Percentiles rank a stretch among this genome's conserved stretches.
Conservation (phyloP, 2,888 invertebrate species). For the Timema cristinae region DNA sequence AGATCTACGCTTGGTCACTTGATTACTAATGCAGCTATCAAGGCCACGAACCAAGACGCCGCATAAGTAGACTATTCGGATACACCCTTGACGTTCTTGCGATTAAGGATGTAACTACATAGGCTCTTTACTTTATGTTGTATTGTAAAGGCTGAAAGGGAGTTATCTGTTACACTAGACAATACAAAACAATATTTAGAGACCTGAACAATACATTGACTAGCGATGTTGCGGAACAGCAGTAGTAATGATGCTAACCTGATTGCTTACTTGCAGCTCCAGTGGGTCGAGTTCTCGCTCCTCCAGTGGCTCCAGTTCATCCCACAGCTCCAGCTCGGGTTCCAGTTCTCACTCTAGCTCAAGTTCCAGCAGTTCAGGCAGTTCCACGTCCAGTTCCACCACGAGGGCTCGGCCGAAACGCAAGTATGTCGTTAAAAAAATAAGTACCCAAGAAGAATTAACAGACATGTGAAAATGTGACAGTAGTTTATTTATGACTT, state of each 20-base stretch:
- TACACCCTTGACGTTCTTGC: no score
- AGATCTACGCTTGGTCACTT: no score
- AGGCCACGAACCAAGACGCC: no score
- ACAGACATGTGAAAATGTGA: no score
- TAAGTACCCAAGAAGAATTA: no score
- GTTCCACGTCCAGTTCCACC: conserved; percentile 54
- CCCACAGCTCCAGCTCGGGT: conserved; percentile 49
- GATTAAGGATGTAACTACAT: no score
- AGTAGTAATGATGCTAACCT: conserved; percentile 46
- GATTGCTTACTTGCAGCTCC: conserved; percentile 41
- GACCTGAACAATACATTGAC: neutral
- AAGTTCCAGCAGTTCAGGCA: conserved; percentile 71
- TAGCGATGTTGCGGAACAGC: neutral
- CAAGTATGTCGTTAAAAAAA: conserved; percentile 47
- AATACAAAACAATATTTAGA: no score
- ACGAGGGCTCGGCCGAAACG: conserved; percentile 61
- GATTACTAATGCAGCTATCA: no score
- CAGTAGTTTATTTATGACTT: no score
- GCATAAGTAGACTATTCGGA: no score
- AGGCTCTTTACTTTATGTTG: no score
- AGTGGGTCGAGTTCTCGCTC: conserved; percentile 71
- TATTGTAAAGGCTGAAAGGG: neutral
- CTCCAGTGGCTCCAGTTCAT: conserved; percentile 46
- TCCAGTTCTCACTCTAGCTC: conserved; percentile 75
- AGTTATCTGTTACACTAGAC: neutral